Evolutionary conservation across 53 echinoderm and acorn worm species (phyloP).

Genomic region (Henricia sp.): DNA sequence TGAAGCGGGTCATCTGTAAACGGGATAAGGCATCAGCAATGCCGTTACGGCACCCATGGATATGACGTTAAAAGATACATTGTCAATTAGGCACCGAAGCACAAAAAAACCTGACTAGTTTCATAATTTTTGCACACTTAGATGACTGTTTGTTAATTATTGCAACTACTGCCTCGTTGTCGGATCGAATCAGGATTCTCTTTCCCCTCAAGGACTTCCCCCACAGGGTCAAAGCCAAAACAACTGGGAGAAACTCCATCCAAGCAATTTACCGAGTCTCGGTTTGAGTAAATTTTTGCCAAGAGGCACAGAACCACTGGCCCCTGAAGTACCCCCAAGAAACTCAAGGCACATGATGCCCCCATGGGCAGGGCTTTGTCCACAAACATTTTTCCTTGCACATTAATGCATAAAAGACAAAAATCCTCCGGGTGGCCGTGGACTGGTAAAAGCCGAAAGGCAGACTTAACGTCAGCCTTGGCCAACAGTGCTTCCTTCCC

Average conservation of each 20-base stretch:
- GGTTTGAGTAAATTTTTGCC: neutral
- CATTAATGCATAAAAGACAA: conserved; percentile 25
- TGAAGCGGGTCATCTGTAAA: conserved; percentile 59
- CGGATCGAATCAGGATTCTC: conserved; percentile 50
- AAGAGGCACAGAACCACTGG: conserved; percentile 36
- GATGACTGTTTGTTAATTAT: conserved; percentile 62
- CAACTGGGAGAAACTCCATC: conserved; percentile 54
- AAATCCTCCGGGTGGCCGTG: conserved; percentile 56
- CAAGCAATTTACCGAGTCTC: conserved; percentile 40
- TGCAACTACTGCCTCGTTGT: conserved; percentile 37
- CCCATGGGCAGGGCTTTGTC: conserved; percentile 59
- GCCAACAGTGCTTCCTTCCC: neutral
- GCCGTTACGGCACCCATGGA: conserved; percentile 27
- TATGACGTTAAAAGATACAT: conserved; percentile 17
- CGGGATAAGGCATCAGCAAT: conserved; percentile 59
- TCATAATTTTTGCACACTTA: conserved; percentile 36
- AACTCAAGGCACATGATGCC: conserved; percentile 24
- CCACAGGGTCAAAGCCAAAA: conserved; percentile 39
- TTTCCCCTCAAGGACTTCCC: conserved; percentile 21
- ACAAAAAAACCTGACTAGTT: conserved; percentile 55
- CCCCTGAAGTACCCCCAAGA: conserved; percentile 46
- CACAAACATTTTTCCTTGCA: conserved; percentile 2
- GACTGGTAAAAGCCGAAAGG: conserved; percentile 36
- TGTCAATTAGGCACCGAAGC: conserved; percentile 44
- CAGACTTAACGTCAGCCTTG: conserved; percentile 29